Percentiles rank a stretch among this genome's conserved stretches.
Conservation (phyloP, 2,797 vertebrate genomes). For the Lindbergichthys nudifrons region DNA sequence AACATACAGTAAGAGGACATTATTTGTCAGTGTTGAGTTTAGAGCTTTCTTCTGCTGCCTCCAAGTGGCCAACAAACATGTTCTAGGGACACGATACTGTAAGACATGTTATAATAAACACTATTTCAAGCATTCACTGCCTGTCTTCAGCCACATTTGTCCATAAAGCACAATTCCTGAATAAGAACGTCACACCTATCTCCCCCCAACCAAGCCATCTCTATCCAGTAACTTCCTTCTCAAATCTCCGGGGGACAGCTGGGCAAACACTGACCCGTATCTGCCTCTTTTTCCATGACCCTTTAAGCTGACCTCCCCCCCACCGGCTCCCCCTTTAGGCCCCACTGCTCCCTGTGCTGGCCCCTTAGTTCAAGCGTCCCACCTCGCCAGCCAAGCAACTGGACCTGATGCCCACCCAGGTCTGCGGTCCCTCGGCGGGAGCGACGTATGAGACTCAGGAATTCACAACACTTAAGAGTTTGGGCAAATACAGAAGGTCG, state of each 20-base stretch:
- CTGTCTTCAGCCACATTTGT: background rate
- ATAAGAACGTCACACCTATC: slow-evolving; percentile 15
- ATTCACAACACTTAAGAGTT: slow-evolving; percentile 68
- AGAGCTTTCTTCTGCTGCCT: background rate
- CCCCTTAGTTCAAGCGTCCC: slow-evolving; percentile 48
- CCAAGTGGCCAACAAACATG: background rate
- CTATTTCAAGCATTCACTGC: background rate
- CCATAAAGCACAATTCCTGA: slow-evolving; percentile 8
- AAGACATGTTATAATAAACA: background rate
- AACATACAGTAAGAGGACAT: background rate
- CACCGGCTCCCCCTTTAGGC: slow-evolving; percentile 38
- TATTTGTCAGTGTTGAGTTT: background rate
- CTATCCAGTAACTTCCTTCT: slow-evolving; percentile 48
- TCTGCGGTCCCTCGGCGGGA: slow-evolving; percentile 47
- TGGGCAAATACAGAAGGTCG: slow-evolving; percentile 68
- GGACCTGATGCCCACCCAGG: slow-evolving; percentile 70
- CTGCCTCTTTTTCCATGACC: slow-evolving; percentile 61
- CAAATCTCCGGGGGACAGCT: slow-evolving; percentile 73
- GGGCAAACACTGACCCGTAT: slow-evolving; percentile 79
- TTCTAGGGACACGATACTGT: background rate
- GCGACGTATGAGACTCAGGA: slow-evolving; percentile 42
- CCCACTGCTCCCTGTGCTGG: slow-evolving; percentile 42
- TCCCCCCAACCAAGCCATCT: slow-evolving; percentile 28
- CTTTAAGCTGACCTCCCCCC: slow-evolving; percentile 59
- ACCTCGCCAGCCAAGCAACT: slow-evolving; percentile 63